These are phyloP conservation scores for Rhinopomastus cyanomelas DNA, from an alignment of 2,113 vertebrate genomes.

Conservation along the genomic window DNA sequence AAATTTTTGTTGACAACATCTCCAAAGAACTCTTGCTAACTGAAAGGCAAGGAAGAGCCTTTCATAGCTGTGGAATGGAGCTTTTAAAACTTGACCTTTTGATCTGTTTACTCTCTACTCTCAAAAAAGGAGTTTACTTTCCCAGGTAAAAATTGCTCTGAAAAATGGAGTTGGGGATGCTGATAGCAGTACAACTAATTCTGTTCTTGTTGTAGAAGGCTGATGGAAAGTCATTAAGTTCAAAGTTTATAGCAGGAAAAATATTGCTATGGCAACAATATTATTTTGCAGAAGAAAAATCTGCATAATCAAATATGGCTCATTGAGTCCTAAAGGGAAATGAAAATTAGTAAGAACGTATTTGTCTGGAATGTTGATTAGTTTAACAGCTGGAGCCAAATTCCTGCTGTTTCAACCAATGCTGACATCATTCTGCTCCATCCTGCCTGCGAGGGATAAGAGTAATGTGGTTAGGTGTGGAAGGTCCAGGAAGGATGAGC, in stretches of 20 bases:
- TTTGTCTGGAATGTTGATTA: constrained; percentile 61
- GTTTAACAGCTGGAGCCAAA: constrained; percentile 45
- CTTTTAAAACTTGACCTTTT: constrained; percentile 27
- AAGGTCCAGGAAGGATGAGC: background rate
- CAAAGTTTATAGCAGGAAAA: constrained; percentile 48
- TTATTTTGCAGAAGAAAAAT: constrained; percentile 64
- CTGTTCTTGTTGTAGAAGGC: constrained; percentile 17
- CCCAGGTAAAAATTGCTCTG: background rate
- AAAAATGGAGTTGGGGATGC: constrained; percentile 6
- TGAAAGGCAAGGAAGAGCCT: constrained; percentile 24
- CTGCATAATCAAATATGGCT: constrained; percentile 55
- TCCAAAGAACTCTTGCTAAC: constrained; percentile 16
- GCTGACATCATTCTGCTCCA: background rate
- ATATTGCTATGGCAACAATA: constrained; percentile 58
- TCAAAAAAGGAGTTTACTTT: background rate
- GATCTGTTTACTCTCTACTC: background rate
- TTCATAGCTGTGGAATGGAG: background rate
- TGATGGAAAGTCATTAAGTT: constrained; percentile 58
- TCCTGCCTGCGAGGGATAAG: background rate
- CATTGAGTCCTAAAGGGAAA: constrained; percentile 56
- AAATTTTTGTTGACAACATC: background rate
- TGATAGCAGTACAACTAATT: constrained; percentile 21
- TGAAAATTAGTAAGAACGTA: constrained; percentile 61
- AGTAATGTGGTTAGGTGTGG: background rate
- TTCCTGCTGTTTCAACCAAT: background rate